Percentiles rank a stretch among this genome's conserved stretches.
Conservation (phyloP, 1,140 invertebrate genomes). For the Cherax destructor region DNA sequence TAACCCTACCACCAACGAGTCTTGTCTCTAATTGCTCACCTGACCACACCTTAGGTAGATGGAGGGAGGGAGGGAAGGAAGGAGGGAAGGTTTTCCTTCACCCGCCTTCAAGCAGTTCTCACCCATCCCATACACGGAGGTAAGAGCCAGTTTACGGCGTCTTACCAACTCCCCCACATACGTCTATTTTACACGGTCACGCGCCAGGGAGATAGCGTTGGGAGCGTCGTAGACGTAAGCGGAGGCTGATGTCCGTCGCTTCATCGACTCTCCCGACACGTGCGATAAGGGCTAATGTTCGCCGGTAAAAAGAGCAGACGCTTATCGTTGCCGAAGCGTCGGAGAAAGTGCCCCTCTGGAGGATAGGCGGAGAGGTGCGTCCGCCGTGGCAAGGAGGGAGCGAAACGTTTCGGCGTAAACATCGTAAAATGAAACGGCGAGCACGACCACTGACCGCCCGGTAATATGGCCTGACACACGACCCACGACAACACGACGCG, state of each 20-base stretch:
- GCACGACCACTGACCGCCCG: constrained; percentile 28
- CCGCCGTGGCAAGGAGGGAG: background rate
- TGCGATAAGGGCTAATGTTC: background rate
- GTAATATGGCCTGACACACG: constrained; percentile 39
- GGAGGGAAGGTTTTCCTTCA: too few relatives aligned
- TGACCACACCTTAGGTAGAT: constrained; percentile 22
- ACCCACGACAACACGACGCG: constrained; percentile 30
- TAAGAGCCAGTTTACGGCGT: background rate
- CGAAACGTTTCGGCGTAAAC: background rate
- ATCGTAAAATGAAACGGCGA: constrained; percentile 39
- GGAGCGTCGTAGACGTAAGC: constrained; percentile 12
- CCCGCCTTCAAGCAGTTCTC: background rate
- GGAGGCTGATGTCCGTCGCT: background rate
- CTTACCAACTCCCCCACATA: background rate
- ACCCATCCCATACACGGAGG: background rate
- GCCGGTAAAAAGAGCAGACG: background rate
- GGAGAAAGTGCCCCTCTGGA: background rate
- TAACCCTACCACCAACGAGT: constrained; percentile 7
- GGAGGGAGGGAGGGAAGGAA: background rate
- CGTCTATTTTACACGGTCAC: background rate
- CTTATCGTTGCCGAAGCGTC: background rate
- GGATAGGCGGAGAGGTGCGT: background rate
- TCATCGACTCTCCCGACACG: background rate
- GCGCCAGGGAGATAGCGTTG: constrained; percentile 7
- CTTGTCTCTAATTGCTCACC: constrained; percentile 35